A percentile compares a stretch with the other conserved stretches of the same genome.
Evolutionary conservation across 2,113 vertebrate genomes (phyloP).

Genomic region (Todiramphus saurophagus): DNA sequence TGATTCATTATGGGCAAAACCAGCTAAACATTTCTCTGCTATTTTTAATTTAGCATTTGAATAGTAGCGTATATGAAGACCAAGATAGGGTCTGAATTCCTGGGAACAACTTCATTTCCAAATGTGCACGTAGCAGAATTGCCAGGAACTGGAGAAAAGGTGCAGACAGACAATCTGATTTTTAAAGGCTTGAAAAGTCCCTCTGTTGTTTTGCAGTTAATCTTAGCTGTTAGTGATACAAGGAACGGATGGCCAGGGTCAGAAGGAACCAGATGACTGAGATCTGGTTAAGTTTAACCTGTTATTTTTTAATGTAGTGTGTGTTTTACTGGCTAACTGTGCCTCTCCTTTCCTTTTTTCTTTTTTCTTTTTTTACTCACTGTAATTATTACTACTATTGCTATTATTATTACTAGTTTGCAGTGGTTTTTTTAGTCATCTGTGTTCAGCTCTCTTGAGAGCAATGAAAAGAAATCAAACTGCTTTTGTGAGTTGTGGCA

Average conservation of each 20-base stretch:
- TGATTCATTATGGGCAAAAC: slow-evolving; percentile 4
- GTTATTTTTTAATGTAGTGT: neutral
- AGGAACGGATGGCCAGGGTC: neutral
- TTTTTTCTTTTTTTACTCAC: neutral
- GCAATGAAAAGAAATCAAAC: slow-evolving; percentile 77
- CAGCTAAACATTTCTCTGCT: neutral
- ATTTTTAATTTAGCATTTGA: neutral
- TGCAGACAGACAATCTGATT: neutral
- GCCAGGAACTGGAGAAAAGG: neutral
- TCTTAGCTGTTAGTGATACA: neutral
- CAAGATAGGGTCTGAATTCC: neutral
- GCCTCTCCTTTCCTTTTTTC: neutral
- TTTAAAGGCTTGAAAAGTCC: slow-evolving; percentile 11
- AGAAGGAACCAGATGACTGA: slow-evolving; percentile 2
- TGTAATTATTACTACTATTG: slow-evolving; percentile 18
- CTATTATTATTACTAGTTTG: slow-evolving; percentile 43
- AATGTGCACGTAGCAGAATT: neutral
- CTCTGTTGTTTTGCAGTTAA: slow-evolving; percentile 2
- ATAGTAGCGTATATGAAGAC: neutral
- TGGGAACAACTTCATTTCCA: neutral
- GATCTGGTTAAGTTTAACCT: slow-evolving; percentile 1
- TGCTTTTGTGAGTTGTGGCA: slow-evolving; percentile 77
- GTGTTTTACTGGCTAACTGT: slow-evolving; percentile 39
- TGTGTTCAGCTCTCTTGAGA: slow-evolving; percentile 66
- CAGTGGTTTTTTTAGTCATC: slow-evolving; percentile 9